These are phyloP conservation scores for Scylla paramamosain DNA, from an alignment of 1,140 invertebrate species.

Conservation along the genomic window DNA sequence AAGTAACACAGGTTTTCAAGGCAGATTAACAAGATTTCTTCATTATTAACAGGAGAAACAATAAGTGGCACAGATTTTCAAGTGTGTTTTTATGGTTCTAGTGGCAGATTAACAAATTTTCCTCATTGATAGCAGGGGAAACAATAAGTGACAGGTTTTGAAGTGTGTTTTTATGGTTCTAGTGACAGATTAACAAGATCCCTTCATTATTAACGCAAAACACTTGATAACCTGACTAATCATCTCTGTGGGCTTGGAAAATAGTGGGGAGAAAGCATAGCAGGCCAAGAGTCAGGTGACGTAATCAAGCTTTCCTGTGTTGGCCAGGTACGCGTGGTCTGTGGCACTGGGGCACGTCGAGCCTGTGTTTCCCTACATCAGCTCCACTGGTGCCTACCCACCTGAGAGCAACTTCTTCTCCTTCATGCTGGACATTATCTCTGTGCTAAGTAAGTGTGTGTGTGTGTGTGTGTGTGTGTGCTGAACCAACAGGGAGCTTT, in stretches of 20 bases:
- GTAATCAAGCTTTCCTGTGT: too few species aligned
- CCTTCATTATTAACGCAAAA: background rate
- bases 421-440: constrained; percentile 87
- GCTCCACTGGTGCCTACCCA: constrained; percentile 87
- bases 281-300: background rate
- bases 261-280: background rate
- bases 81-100: too few species aligned
- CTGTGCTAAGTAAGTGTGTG: constrained; percentile 85
- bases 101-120: too few species aligned
- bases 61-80: too few species aligned
- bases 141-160: too few species aligned
- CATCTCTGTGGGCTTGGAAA: background rate
- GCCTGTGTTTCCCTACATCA: constrained; percentile 89
- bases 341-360: constrained; percentile 86
- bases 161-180: too few species aligned
- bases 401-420: constrained; percentile 91
- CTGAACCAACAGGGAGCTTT: background rate
- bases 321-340: constrained; percentile 83
- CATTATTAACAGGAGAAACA: too few species aligned
- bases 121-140: too few species aligned
- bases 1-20: too few species aligned
- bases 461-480: constrained; percentile 51
- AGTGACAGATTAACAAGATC: too few species aligned
- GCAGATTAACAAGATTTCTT: too few species aligned
- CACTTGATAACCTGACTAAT: background rate